Evolutionary conservation across 2,888 invertebrate species (phyloP).

Genomic region (Pilophorus perplexus): DNA sequence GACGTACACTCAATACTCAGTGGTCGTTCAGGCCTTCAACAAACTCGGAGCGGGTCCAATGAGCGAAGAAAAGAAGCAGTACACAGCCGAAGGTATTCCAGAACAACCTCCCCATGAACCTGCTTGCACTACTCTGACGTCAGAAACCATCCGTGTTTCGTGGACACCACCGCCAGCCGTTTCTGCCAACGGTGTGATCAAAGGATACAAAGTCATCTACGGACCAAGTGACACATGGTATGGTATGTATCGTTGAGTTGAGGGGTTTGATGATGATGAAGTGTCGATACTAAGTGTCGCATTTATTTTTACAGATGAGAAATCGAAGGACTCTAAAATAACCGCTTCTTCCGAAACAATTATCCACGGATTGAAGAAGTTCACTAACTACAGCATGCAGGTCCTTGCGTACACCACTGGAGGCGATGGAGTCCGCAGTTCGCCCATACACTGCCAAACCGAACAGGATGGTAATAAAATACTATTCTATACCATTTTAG

Average conservation of each 20-base stretch:
- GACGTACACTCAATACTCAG: constrained; percentile 93
- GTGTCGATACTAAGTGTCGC: too few species aligned
- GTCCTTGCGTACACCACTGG: constrained; percentile 92
- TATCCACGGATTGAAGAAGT: constrained; percentile 88
- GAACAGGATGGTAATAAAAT: constrained; percentile 92
- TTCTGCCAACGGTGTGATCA: constrained; percentile 90
- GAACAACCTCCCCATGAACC: constrained; percentile 90
- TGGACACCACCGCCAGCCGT: constrained; percentile 92
- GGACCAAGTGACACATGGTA: constrained; percentile 90
- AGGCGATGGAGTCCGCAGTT: constrained; percentile 87
- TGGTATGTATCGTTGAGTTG: constrained; percentile 64
- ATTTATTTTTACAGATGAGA: too few species aligned
- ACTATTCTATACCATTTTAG: too few species aligned
- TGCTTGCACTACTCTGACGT: constrained; percentile 86
- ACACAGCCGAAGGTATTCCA: constrained; percentile 91
- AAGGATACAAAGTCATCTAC: constrained; percentile 92
- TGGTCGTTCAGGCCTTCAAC: constrained; percentile 93
- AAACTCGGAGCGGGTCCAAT: constrained; percentile 90
- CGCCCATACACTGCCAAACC: constrained; percentile 87
- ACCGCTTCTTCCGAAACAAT: constrained; percentile 90
- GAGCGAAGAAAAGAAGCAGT: constrained; percentile 82
- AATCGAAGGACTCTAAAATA: constrained; percentile 85
- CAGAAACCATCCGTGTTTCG: constrained; percentile 88
- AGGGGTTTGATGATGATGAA: neutral
- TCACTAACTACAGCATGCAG: constrained; percentile 96